phyloP scores from a whole-genome alignment of 2,888 invertebrate species.

The Liodrosophila aerea region DNA sequence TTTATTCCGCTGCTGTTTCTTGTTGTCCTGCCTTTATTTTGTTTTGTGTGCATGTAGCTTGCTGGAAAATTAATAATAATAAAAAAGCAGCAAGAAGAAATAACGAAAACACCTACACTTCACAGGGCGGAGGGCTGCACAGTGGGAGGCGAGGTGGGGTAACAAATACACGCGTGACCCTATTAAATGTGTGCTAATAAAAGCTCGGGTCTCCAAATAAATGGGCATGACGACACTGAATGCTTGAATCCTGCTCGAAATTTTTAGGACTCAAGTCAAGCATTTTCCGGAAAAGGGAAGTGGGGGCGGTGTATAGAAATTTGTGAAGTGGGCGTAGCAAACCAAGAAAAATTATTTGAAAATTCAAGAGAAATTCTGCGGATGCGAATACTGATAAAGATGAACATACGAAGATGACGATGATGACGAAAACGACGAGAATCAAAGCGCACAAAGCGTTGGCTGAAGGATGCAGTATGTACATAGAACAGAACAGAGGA shows the following conservation, averaged over 20 bases:
- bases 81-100: slow-evolving; percentile 52
- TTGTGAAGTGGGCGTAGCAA: slow-evolving; percentile 41
- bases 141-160: slow-evolving; percentile 21
- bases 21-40: slow-evolving; percentile 71
- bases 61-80: slow-evolving; percentile 79
- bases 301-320: background rate
- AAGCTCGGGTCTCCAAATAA: slow-evolving; percentile 71
- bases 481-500: slow-evolving; percentile 12
- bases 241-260: slow-evolving; percentile 21
- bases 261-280: slow-evolving; percentile 23
- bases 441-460: slow-evolving; percentile 62
- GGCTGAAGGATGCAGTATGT: slow-evolving; percentile 19
- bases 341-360: slow-evolving; percentile 67
- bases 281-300: slow-evolving; percentile 2
- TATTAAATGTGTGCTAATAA: slow-evolving; percentile 78
- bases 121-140: background rate
- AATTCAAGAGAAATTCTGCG: slow-evolving; percentile 62
- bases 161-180: slow-evolving; percentile 75
- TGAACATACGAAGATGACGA: slow-evolving; percentile 19
- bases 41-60: slow-evolving; percentile 73
- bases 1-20: slow-evolving; percentile 36
- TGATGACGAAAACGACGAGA: slow-evolving; percentile 51
- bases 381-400: slow-evolving; percentile 29
- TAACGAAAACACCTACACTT: slow-evolving; percentile 61
- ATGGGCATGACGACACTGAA: slow-evolving; percentile 57